A percentile compares a stretch with the other conserved stretches of the same genome.
Conservation (phyloP, 2,797 vertebrate genomes). For the Psittacula echo region DNA sequence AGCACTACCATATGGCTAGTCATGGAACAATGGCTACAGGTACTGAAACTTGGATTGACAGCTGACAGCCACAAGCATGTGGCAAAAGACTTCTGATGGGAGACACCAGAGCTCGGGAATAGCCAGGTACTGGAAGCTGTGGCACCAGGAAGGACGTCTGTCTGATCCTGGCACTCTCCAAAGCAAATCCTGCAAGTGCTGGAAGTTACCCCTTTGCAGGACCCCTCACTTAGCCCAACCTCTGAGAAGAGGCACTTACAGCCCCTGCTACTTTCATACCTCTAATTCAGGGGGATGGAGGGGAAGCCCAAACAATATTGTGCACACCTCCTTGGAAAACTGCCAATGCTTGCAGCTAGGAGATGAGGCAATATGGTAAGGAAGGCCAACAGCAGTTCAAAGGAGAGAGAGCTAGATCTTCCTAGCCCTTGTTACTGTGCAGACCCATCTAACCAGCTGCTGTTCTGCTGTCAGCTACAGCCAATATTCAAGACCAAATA, state of each 20-base stretch:
- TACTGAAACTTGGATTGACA: neutral
- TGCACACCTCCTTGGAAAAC: neutral
- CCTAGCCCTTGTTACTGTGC: neutral
- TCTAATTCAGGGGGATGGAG: neutral
- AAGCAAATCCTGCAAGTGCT: neutral
- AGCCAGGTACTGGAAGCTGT: neutral
- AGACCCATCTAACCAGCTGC: neutral
- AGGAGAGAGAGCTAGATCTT: neutral
- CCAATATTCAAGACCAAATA: neutral
- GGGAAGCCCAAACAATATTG: neutral
- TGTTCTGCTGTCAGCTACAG: neutral
- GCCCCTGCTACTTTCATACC: neutral
- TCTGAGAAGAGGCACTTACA: neutral
- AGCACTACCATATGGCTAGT: neutral
- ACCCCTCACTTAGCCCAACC: neutral
- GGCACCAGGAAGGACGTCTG: neutral
- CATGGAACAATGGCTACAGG: neutral
- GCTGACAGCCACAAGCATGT: neutral
- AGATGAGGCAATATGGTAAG: constrained; percentile 10
- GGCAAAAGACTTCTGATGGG: neutral
- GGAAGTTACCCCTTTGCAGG: neutral
- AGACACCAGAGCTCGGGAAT: neutral
- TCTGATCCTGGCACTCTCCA: neutral
- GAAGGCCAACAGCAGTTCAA: constrained; percentile 30
- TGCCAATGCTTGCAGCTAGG: neutral